phyloP scores from a whole-genome alignment of 2,113 vertebrate genomes.

The Poeciliopsis occidentalis region DNA sequence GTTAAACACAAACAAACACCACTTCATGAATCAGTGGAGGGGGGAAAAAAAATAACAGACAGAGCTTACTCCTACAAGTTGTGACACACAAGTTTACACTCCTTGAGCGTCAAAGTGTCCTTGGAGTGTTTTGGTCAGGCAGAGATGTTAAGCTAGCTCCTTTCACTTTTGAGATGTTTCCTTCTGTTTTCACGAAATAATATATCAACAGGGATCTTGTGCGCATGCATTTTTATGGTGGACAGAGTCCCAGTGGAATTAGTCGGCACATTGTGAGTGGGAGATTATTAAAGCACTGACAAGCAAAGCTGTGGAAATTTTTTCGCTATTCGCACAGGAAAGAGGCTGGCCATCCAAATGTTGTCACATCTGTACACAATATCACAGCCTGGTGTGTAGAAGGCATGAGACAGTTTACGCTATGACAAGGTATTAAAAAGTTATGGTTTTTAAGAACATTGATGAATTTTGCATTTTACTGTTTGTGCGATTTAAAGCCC shows the following conservation, averaged over 20 bases:
- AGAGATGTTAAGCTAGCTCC: conserved; percentile 7
- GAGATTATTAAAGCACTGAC: conserved; percentile 55
- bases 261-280: conserved; percentile 35
- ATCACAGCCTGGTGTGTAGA: conserved; percentile 33
- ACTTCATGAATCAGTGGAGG: too few relatives aligned
- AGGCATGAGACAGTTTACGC: neutral
- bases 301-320: conserved; percentile 49
- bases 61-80: neutral
- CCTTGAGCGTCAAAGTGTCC: neutral
- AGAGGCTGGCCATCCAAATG: conserved; percentile 16
- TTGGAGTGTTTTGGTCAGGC: neutral
- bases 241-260: conserved; percentile 53
- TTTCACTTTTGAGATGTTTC: conserved; percentile 4
- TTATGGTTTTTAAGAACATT: too few relatives aligned
- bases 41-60: conserved; percentile 7
- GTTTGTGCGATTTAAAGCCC: neutral
- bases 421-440: too few relatives aligned
- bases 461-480: neutral
- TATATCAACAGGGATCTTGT: conserved; percentile 21
- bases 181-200: conserved; percentile 19
- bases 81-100: conserved; percentile 13
- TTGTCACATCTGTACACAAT: conserved; percentile 58
- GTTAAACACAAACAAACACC: too few relatives aligned
- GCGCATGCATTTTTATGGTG: conserved; percentile 21
- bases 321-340: conserved; percentile 32